Conservation (phyloP, 2,888 invertebrate genomes). For the Meganola albula region DNA sequence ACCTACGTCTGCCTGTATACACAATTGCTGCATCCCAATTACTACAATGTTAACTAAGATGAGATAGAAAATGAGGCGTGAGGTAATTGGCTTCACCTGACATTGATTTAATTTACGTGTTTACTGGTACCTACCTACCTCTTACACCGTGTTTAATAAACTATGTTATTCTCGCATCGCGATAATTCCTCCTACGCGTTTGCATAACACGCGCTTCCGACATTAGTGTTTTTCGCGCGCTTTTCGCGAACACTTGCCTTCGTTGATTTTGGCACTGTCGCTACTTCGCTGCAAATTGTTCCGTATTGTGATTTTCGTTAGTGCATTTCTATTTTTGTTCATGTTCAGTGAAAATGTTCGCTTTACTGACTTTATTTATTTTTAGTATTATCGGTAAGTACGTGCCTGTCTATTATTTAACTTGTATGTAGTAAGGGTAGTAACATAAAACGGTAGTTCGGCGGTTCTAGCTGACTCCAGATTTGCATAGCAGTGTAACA, state of each 20-base stretch:
- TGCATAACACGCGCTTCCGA: constrained; percentile 33
- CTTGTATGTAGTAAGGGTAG: accelerated
- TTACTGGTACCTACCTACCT: no score
- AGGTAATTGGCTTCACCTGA: constrained; percentile 19
- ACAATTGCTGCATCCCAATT: no score
- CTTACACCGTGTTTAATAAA: constrained; percentile 35
- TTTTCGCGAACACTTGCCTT: constrained; percentile 54
- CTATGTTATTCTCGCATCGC: constrained; percentile 41
- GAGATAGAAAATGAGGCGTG: no score
- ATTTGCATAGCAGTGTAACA: no score
- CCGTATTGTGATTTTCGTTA: no score
- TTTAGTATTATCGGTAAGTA: constrained; percentile 44
- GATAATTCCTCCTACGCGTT: constrained; percentile 41
- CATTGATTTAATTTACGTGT: constrained; percentile 24
- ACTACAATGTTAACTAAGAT: no score
- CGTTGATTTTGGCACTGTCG: constrained; percentile 15
- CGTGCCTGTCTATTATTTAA: background rate
- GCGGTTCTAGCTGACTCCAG: no score
- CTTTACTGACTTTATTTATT: no score
- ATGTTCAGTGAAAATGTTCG: no score
- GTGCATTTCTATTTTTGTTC: background rate
- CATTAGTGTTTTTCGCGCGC: constrained; percentile 55
- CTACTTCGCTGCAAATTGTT: no score
- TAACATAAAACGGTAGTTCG: no score
- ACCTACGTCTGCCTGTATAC: no score